Evolutionary conservation across 2,888 invertebrate species (phyloP).

Genomic region (Eudasyphora cyanicolor): DNA sequence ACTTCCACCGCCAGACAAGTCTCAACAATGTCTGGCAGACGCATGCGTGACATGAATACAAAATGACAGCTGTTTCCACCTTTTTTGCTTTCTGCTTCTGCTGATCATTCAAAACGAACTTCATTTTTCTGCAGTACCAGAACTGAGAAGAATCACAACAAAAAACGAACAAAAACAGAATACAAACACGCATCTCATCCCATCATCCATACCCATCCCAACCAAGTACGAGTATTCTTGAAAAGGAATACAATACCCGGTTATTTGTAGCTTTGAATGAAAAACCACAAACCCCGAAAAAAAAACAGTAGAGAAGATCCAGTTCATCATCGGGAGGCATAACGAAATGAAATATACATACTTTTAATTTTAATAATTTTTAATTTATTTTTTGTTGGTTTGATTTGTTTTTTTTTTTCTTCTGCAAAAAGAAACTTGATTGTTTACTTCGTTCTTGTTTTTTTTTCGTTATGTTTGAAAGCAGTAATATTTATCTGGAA

Average conservation of each 20-base stretch:
- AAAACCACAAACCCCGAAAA: not conserved
- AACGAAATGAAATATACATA: slow-evolving; percentile 17
- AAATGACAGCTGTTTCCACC: slow-evolving; percentile 71
- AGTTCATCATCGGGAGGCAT: not conserved
- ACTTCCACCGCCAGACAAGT: slow-evolving; percentile 64
- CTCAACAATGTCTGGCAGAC: slow-evolving; percentile 66
- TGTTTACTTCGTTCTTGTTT: slow-evolving; percentile 1
- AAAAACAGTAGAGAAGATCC: slow-evolving; percentile 15
- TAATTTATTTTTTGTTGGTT: slow-evolving; percentile 40
- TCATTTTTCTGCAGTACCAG: not conserved
- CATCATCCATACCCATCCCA: no score
- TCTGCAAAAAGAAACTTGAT: not conserved
- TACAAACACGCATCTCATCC: not conserved
- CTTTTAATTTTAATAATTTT: slow-evolving; percentile 45
- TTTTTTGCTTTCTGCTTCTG: slow-evolving; percentile 48
- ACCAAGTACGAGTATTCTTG: no score
- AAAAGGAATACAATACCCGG: no score
- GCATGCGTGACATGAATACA: slow-evolving; percentile 72
- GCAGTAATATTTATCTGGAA: not conserved
- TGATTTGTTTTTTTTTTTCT: slow-evolving; percentile 8
- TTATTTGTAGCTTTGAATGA: not conserved
- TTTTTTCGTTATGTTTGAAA: not conserved
- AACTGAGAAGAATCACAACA: not conserved
- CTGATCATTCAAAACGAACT: slow-evolving; percentile 4
- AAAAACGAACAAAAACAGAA: not conserved